A percentile compares a stretch with the other conserved stretches of the same genome.
These are phyloP conservation scores for Nasua narica DNA, from an alignment of 2,797 vertebrate species.

Conservation along the genomic window DNA sequence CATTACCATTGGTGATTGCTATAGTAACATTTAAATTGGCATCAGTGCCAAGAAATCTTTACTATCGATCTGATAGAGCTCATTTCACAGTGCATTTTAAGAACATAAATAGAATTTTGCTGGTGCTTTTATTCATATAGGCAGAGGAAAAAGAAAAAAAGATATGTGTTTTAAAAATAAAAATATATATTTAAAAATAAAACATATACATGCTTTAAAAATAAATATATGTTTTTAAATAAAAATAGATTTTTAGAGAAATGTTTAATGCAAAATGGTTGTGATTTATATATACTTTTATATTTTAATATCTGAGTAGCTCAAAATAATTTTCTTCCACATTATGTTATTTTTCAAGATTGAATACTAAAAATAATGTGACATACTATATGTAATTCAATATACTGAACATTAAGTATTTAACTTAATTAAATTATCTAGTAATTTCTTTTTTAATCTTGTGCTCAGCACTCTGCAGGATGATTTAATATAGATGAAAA, in stretches of 20 bases:
- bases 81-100: constrained; percentile 56
- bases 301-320: not conserved
- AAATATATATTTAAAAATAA: not conserved
- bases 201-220: not conserved
- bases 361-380: not conserved
- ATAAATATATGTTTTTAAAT: not conserved
- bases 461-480: not conserved
- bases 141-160: not conserved
- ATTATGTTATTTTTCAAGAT: not conserved
- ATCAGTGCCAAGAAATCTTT: constrained; percentile 74
- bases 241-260: constrained; percentile 47
- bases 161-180: not conserved
- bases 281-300: not conserved
- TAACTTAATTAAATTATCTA: not conserved
- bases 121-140: constrained; percentile 10
- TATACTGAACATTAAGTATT: not conserved
- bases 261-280: constrained; percentile 13
- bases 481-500: not conserved
- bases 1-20: constrained; percentile 80
- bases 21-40: constrained; percentile 79
- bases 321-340: not conserved
- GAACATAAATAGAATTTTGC: constrained; percentile 67
- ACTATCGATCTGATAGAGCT: constrained; percentile 65
- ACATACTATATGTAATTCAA: not conserved
- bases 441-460: not conserved